Evolutionary conservation across 2,888 invertebrate genomes (phyloP).

Genomic region (Ennomos fuscantarius): DNA sequence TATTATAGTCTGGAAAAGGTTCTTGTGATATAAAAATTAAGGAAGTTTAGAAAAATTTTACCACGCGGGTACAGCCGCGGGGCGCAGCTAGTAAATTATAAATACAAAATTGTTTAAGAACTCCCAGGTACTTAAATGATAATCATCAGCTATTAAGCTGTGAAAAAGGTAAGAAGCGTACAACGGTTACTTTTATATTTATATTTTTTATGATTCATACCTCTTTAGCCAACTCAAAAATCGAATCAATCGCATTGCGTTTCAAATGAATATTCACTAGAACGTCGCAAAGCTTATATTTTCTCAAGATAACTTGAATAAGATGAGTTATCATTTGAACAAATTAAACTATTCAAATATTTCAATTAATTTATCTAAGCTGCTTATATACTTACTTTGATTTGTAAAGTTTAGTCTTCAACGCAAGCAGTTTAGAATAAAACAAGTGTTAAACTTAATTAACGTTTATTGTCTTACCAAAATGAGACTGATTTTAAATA

Average conservation of each 20-base stretch:
- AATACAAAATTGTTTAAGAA: no score
- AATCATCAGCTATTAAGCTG: no score
- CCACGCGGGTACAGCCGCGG: no score
- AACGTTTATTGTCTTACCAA: constrained; percentile 76
- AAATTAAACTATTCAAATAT: neutral
- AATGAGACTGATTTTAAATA: constrained; percentile 67
- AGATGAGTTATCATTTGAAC: neutral
- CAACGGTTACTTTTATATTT: no score
- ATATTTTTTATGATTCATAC: no score
- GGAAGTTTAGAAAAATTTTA: no score
- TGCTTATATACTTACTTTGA: no score
- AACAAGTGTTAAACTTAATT: constrained; percentile 62
- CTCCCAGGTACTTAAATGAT: no score
- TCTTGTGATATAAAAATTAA: no score
- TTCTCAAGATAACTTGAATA: neutral
- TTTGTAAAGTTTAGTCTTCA: neutral
- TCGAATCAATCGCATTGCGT: constrained; percentile 31
- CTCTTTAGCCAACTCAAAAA: neutral
- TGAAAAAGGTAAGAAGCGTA: no score
- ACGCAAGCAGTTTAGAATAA: constrained; percentile 66
- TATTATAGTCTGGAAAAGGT: no score
- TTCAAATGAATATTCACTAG: constrained; percentile 5
- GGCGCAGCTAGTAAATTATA: no score
- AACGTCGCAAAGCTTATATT: constrained; percentile 27
- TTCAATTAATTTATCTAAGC: neutral